Evolutionary conservation across 2,113 vertebrate species (phyloP).

Genomic region (Hucho hucho): DNA sequence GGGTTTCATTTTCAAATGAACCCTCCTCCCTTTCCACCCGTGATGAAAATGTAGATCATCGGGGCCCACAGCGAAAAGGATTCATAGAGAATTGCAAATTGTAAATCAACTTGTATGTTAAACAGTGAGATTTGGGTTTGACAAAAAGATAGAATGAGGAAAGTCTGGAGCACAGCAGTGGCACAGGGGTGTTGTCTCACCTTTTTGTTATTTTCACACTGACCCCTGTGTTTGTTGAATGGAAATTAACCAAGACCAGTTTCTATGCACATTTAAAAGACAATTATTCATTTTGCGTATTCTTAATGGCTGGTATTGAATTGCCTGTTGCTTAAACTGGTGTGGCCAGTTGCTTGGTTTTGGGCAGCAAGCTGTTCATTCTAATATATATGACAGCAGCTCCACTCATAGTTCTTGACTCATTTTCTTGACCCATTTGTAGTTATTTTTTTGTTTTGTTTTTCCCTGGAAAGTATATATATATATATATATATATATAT

Average conservation of each 20-base stretch:
- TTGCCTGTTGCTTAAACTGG: slow-evolving; percentile 18
- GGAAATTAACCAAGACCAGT: slow-evolving; percentile 27
- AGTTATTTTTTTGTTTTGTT: not conserved
- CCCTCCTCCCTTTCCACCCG: slow-evolving; percentile 69
- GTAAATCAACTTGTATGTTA: slow-evolving; percentile 94
- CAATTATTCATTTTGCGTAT: slow-evolving; percentile 27
- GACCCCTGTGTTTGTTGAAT: slow-evolving; percentile 16
- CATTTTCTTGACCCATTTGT: not conserved
- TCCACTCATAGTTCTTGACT: slow-evolving; percentile 4
- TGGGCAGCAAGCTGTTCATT: slow-evolving; percentile 18
- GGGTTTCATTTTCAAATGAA: slow-evolving; percentile 99
- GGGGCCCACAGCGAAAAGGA: slow-evolving; percentile 86
- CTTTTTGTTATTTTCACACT: slow-evolving; percentile 37
- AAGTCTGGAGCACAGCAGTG: slow-evolving; percentile 63
- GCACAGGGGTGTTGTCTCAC: slow-evolving; percentile 46
- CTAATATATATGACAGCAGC: not conserved
- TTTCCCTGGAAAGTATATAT: no score
- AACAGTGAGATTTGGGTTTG: slow-evolving; percentile 72
- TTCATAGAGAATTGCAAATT: slow-evolving; percentile 94
- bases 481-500: not conserved
- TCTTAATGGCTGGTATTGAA: slow-evolving; percentile 9
- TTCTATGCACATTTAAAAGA: slow-evolving; percentile 37
- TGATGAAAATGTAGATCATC: slow-evolving; percentile 94
- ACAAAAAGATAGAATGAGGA: slow-evolving; percentile 65
- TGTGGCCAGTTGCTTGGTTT: slow-evolving; percentile 41